Evolutionary conservation across 2,797 vertebrate species (phyloP).

Genomic region (Sylvilagus floridanus): DNA sequence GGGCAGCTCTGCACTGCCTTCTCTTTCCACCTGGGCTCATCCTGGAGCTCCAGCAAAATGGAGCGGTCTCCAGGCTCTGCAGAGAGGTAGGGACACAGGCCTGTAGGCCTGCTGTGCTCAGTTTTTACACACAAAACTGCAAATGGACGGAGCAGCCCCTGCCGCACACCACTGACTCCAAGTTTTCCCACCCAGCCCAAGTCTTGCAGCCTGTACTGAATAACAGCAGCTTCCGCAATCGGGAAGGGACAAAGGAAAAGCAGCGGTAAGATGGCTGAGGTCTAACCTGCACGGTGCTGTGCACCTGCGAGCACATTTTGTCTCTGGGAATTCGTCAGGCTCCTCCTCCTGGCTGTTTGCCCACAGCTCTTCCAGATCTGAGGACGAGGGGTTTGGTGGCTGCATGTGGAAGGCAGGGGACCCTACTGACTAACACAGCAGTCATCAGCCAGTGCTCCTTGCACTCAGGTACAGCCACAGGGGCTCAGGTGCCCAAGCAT

Average conservation of each 20-base stretch:
- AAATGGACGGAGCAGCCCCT: neutral
- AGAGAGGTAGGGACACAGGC: neutral
- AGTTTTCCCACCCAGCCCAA: neutral
- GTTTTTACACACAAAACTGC: neutral
- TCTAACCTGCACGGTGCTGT: neutral
- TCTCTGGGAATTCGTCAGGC: neutral
- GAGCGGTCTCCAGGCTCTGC: neutral
- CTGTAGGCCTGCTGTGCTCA: neutral
- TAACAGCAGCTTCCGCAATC: neutral
- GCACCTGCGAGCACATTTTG: neutral
- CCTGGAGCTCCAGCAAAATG: neutral
- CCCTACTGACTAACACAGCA: neutral
- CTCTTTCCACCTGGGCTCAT: neutral
- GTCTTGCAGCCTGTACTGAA: neutral
- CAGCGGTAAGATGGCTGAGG: neutral
- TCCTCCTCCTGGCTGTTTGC: neutral
- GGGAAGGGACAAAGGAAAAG: constrained; percentile 5
- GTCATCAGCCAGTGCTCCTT: neutral
- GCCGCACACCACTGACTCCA: neutral
- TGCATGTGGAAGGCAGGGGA: no score
- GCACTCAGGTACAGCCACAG: neutral
- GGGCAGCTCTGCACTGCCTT: neutral
- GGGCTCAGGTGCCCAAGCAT: no score
- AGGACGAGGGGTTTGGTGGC: neutral
- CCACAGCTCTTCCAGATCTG: neutral